Evolutionary conservation across 2,888 invertebrate species (phyloP).

Genomic region (Boloria selene): DNA sequence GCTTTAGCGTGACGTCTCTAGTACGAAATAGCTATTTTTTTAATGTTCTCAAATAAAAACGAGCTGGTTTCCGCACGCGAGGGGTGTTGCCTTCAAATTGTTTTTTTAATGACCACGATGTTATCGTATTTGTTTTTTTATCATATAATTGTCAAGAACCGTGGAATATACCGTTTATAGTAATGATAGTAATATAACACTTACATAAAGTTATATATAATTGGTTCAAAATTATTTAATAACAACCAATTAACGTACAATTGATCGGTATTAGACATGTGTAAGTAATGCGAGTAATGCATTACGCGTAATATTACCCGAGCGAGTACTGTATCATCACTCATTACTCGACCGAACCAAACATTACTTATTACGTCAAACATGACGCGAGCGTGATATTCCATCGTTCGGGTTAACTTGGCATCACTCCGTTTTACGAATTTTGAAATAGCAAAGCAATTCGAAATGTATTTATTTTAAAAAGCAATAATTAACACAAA

Average conservation of each 20-base stretch:
- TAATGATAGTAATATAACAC: conserved; percentile 23
- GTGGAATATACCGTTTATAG: background rate
- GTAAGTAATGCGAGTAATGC: too few species aligned
- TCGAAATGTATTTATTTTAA: too few species aligned
- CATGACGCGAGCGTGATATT: too few species aligned
- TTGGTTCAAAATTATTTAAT: background rate
- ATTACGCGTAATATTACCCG: too few species aligned
- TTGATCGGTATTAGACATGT: too few species aligned
- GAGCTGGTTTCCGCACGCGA: conserved; percentile 55
- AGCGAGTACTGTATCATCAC: too few species aligned
- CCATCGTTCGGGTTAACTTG: too few species aligned
- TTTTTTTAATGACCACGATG: conserved; percentile 35
- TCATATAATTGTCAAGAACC: conserved; percentile 14
- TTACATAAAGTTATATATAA: conserved; percentile 16
- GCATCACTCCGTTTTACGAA: too few species aligned
- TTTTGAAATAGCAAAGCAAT: too few species aligned
- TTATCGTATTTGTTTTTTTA: conserved; percentile 30
- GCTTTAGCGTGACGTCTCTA: conserved; percentile 48
- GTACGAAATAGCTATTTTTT: conserved; percentile 37
- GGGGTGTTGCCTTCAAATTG: conserved; percentile 45
- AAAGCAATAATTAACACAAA: too few species aligned
- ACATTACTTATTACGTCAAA: too few species aligned
- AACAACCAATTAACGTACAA: background rate
- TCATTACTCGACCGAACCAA: too few species aligned
- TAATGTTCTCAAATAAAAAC: conserved; percentile 46